A percentile compares a stretch with the other conserved stretches of the same genome.
phyloP scores from a whole-genome alignment of 1,140 invertebrate species.

The Scaptomyza pallida region DNA sequence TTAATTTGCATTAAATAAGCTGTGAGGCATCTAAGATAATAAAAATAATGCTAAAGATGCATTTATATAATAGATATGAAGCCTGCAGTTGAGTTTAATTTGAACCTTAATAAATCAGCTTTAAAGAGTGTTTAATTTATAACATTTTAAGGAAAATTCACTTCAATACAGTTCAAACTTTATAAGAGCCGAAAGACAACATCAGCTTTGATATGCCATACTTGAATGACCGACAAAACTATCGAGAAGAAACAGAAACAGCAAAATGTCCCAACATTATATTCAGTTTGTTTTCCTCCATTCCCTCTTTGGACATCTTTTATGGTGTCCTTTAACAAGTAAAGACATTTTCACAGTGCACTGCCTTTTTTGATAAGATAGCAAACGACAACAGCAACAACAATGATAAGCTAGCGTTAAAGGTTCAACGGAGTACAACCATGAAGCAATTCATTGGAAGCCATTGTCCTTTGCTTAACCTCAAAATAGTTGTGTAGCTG shows the following conservation, averaged over 20 bases:
- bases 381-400: slow-evolving; percentile 16
- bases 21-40: neutral
- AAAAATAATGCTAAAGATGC: neutral
- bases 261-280: slow-evolving; percentile 48
- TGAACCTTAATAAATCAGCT: slow-evolving; percentile 5
- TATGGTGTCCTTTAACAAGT: slow-evolving; percentile 25
- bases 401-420: slow-evolving; percentile 48
- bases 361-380: slow-evolving; percentile 64
- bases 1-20: slow-evolving; percentile 56
- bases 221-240: slow-evolving; percentile 10
- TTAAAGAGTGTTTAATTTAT: neutral
- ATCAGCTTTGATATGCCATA: slow-evolving; percentile 17
- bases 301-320: slow-evolving; percentile 29
- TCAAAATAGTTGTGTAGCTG: slow-evolving; percentile 60
- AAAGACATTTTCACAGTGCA: slow-evolving; percentile 63
- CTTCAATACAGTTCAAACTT: neutral
- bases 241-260: neutral
- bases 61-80: slow-evolving; percentile 2
- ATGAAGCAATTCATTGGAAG: slow-evolving; percentile 28
- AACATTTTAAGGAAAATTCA: neutral
- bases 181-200: neutral
- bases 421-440: slow-evolving; percentile 53
- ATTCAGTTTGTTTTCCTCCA: neutral
- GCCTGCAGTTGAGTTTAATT: slow-evolving; percentile 10
- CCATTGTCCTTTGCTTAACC: slow-evolving; percentile 70